Evolutionary conservation across 2,797 vertebrate genomes (phyloP).

Genomic region (Tolypeutes matacus): DNA sequence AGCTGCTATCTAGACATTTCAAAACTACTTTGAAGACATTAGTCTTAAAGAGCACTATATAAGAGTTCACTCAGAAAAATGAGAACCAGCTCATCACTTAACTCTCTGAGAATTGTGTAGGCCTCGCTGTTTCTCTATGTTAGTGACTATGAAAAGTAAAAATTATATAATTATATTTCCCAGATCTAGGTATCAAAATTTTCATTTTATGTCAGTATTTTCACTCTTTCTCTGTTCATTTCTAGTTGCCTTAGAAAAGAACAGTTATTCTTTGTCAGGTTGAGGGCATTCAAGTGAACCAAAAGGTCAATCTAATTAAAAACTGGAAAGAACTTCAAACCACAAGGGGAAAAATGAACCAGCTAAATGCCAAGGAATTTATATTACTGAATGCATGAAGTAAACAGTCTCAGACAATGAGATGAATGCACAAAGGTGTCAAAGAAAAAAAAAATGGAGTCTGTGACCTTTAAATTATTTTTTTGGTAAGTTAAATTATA

Average conservation of each 20-base stretch:
- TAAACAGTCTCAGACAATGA: constrained; percentile 85
- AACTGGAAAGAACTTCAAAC: constrained; percentile 85
- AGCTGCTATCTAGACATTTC: constrained; percentile 77
- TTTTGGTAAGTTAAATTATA: constrained; percentile 81
- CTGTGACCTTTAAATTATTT: constrained; percentile 86
- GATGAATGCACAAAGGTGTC: constrained; percentile 84
- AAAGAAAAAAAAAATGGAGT: constrained; percentile 74
- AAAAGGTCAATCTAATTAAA: constrained; percentile 91
- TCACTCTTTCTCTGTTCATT: constrained; percentile 84
- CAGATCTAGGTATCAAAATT: constrained; percentile 79
- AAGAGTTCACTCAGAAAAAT: constrained; percentile 83
- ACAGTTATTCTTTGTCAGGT: constrained; percentile 86
- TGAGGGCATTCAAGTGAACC: constrained; percentile 87
- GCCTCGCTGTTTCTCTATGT: constrained; percentile 83
- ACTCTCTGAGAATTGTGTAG: constrained; percentile 82
- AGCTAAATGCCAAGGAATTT: constrained; percentile 87
- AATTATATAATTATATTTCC: constrained; percentile 82
- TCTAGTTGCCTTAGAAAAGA: constrained; percentile 82
- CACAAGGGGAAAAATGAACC: constrained; percentile 79
- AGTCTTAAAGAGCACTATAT: constrained; percentile 77
- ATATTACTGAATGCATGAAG: constrained; percentile 81
- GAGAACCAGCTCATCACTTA: constrained; percentile 81
- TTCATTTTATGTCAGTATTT: constrained; percentile 86
- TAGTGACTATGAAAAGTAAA: constrained; percentile 82
- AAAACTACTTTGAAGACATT: constrained; percentile 79